Evolutionary conservation across 2,113 vertebrate species (phyloP), one percentile per base, ranked within the genome.

Genomic region (Leiothrix lutea): DNA sequence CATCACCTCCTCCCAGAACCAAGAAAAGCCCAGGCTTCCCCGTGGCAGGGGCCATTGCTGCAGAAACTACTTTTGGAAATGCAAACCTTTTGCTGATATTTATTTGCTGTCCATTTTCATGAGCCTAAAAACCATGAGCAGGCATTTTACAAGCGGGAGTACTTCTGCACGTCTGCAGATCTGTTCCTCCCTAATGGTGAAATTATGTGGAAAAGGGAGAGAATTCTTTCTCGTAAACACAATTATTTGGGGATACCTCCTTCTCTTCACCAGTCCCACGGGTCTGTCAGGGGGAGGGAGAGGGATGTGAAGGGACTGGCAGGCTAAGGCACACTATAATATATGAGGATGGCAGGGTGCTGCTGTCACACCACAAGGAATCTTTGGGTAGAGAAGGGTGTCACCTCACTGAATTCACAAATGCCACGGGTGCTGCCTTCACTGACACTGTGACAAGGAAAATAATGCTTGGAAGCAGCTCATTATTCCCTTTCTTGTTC

Each of bases 261-360:
- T 78, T 40, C 77, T 78, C 65, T 71, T 50, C 22, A 9, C 7
- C 21, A 35, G 56, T 72, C 47, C 56, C 64, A 56, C 0, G 1
- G 75, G 21, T 53, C 75, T 77, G 70, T 58, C 82, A 56, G 61
- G 48, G 48, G 73, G 3, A 51, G 70, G 66, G 44, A 0, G 0
- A 85, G 65, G 71, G 80, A 73, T 47, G 36, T 0, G 6, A 87
- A 50, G 72, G 70, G 53, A 79, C 47, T 65, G 66, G 75, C 35
- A 9, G 78, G 83, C 82, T 94, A 97, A 97, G 96, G 97, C 96
- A 97, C 95, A 74, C 80, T 77, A 33, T n/a, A 28, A 70, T 8
- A 19, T 28, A 85, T 0, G 38, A 90, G 77, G 87, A 81, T 0
- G 6, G 89, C 62, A 82, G 92, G 57, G 69, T 0, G 4, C 61